These are phyloP conservation scores for Idaea biselata DNA, from an alignment of 2,888 invertebrate species.

Conservation along the genomic window DNA sequence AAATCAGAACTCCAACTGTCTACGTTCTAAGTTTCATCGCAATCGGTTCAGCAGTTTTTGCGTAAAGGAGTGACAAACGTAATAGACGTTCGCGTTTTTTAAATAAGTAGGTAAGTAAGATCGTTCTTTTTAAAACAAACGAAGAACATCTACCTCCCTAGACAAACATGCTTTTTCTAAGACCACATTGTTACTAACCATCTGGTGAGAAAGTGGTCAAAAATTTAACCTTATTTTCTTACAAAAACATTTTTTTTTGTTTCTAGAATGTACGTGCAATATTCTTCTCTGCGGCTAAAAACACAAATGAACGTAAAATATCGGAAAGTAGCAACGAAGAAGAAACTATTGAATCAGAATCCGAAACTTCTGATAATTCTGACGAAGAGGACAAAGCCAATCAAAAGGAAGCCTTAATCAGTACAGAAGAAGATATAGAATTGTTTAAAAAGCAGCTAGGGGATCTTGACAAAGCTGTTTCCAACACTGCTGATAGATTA, in stretches of 20 bases:
- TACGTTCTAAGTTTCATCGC: no score
- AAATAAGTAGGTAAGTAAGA: no score
- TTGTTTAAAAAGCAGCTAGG: conserved; percentile 74
- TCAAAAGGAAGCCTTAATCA: conserved; percentile 48
- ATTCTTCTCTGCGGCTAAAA: conserved; percentile 94
- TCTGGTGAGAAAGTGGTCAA: no score
- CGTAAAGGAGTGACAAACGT: no score
- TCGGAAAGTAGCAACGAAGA: conserved; percentile 53
- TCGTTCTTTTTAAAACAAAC: no score
- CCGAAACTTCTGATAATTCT: conserved; percentile 51
- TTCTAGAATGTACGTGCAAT: conserved; percentile 84
- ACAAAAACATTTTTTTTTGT: conserved; percentile 9
- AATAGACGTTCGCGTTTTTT: no score
- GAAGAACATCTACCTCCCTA: no score
- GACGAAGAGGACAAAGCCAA: conserved; percentile 38
- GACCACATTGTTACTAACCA: no score
- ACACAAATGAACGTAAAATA: conserved; percentile 73
- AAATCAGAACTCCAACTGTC: no score
- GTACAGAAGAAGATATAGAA: conserved; percentile 65
- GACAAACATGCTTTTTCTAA: no score
- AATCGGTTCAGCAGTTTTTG: no score
- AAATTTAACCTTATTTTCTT: conserved; percentile 3
- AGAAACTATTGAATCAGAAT: conserved; percentile 54
- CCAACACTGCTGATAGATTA: conserved; percentile 78
- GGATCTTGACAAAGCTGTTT: conserved; percentile 76